phyloP scores from a whole-genome alignment of 2,797 vertebrate genomes.

The Podargus strigoides region DNA sequence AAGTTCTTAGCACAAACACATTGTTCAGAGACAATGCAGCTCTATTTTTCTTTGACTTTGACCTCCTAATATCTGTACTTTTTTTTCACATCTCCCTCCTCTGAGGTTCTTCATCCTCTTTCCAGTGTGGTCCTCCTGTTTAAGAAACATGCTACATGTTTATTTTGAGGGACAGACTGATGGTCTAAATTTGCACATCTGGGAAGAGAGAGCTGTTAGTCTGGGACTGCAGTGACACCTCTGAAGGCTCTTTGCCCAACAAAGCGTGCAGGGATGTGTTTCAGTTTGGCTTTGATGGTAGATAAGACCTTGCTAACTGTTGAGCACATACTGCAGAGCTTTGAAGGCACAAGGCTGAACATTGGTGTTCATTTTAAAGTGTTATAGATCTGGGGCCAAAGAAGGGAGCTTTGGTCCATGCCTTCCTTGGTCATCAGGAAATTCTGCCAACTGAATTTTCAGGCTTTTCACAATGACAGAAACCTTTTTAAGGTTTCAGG shows the following conservation, averaged over 20 bases:
- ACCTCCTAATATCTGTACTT: neutral
- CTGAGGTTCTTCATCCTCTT: neutral
- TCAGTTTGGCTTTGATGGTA: neutral
- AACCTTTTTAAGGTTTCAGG: neutral
- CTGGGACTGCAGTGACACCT: neutral
- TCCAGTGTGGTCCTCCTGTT: neutral
- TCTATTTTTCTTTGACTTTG: neutral
- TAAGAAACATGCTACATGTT: neutral
- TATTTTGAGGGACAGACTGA: neutral
- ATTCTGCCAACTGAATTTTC: neutral
- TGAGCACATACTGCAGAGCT: neutral
- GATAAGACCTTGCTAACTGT: neutral
- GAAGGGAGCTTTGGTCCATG: neutral
- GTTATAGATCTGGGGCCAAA: neutral
- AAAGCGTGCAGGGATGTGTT: fast-evolving
- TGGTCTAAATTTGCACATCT: neutral
- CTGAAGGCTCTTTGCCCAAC: neutral
- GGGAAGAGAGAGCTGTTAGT: neutral
- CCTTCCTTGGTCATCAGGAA: neutral
- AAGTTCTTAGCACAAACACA: conserved; percentile 50
- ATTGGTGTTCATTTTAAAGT: neutral
- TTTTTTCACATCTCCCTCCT: neutral
- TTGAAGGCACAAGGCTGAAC: neutral
- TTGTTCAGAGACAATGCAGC: neutral
- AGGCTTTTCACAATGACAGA: neutral